Percentiles rank a stretch among this genome's conserved stretches.
Evolutionary conservation across 1,140 invertebrate species (phyloP).

Genomic region (Proales similis): DNA sequence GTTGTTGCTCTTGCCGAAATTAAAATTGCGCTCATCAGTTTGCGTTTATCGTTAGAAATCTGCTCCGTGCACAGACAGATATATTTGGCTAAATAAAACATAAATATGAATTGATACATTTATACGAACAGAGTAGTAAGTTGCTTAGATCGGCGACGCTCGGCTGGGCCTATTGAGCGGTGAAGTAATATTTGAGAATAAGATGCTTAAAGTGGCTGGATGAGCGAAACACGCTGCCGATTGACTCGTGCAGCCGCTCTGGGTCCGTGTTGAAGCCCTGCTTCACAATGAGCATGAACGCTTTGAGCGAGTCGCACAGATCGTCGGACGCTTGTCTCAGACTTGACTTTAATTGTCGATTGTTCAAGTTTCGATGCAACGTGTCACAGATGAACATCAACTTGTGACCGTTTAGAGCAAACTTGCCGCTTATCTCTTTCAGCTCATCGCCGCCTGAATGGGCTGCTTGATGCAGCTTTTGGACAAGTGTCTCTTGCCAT

Average conservation of each 20-base stretch:
- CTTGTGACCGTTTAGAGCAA: constrained; percentile 34
- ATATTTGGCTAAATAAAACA: no score
- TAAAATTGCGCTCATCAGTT: no score
- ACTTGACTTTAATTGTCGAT: constrained; percentile 27
- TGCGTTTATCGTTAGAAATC: no score
- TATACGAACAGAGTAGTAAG: no score
- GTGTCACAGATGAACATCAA: constrained; percentile 34
- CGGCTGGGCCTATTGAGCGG: no score
- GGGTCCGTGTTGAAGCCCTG: background rate
- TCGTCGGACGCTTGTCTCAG: constrained; percentile 3
- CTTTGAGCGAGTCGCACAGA: constrained; percentile 28
- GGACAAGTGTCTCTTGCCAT: background rate
- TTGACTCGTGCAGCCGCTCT: background rate
- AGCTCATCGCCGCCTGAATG: background rate
- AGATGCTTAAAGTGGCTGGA: constrained; percentile 21
- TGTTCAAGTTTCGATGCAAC: constrained; percentile 17
- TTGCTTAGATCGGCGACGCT: no score
- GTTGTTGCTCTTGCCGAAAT: no score
- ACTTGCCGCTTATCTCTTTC: constrained; percentile 19
- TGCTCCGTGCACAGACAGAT: no score
- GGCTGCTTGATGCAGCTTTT: background rate
- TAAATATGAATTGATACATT: no score
- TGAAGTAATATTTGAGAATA: constrained; percentile 21
- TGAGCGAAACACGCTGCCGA: constrained; percentile 10
- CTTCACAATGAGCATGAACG: constrained; percentile 23